These are phyloP conservation scores for Cuculus canorus DNA, from an alignment of 2,797 vertebrate genomes.

Conservation along the genomic window DNA sequence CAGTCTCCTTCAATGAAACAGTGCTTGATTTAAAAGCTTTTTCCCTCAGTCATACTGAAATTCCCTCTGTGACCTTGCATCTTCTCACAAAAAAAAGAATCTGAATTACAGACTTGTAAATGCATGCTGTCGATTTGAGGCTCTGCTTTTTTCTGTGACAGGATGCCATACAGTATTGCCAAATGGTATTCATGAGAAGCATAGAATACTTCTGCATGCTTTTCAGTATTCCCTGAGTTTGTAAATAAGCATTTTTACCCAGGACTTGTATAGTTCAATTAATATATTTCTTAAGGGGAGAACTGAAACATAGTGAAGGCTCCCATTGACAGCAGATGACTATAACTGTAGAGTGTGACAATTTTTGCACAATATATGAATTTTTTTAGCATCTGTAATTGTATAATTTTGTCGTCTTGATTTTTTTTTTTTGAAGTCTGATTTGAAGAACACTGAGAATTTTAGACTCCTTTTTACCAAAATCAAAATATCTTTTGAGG, in stretches of 20 bases:
- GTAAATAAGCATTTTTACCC: neutral
- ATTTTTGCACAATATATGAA: neutral
- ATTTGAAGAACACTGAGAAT: neutral
- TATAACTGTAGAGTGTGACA: neutral
- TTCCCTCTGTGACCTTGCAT: neutral
- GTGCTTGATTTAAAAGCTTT: neutral
- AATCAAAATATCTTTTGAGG: neutral
- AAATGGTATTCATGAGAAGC: neutral
- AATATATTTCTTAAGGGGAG: neutral
- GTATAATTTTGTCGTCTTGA: neutral
- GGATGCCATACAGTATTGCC: neutral
- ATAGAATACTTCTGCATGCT: neutral
- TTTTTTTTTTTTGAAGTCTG: neutral
- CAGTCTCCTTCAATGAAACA: conserved; percentile 40
- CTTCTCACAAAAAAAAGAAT: neutral
- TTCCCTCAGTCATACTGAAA: neutral
- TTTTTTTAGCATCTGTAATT: neutral
- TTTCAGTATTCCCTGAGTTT: neutral
- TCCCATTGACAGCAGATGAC: neutral
- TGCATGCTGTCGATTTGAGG: neutral
- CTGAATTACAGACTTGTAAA: neutral
- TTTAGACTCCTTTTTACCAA: neutral
- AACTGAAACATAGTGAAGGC: neutral
- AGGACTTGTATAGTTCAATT: neutral
- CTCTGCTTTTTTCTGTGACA: neutral